These are phyloP conservation scores for Pelobates cultripes DNA, from an alignment of 2,797 vertebrate genomes.

Conservation along the genomic window DNA sequence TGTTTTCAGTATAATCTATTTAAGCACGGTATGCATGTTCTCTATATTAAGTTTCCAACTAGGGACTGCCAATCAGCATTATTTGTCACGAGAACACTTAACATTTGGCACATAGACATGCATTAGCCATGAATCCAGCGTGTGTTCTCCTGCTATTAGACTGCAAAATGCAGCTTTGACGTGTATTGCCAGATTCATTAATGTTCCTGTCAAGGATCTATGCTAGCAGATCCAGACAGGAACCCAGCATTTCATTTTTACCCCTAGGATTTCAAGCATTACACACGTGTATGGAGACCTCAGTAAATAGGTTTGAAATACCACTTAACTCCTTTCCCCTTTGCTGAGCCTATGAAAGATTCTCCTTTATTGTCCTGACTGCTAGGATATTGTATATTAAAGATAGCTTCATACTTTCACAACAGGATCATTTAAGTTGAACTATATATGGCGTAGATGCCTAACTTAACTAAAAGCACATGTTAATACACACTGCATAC, in stretches of 20 bases:
- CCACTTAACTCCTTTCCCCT: no score
- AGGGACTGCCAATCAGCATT: background rate
- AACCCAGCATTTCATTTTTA: background rate
- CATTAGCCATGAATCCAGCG: constrained; percentile 9
- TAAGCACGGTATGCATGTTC: background rate
- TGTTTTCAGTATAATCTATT: background rate
- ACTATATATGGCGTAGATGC: no score
- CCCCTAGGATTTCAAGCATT: constrained; percentile 1
- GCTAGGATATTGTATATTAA: no score
- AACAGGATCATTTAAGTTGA: no score
- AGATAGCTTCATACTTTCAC: no score
- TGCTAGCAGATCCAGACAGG: background rate
- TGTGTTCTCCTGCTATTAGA: constrained; percentile 1
- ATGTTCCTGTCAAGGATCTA: background rate
- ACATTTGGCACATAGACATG: background rate
- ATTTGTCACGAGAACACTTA: background rate
- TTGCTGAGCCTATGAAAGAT: no score
- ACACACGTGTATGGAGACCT: no score
- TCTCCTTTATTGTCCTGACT: no score
- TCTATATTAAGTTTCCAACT: background rate
- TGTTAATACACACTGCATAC: no score
- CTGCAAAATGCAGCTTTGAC: background rate
- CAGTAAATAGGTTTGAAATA: no score
- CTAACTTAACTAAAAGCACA: no score
- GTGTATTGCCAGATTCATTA: constrained; percentile 18